A percentile compares a stretch with the other conserved stretches of the same genome.
Conservation (phyloP, 2,797 vertebrate species). For the Gadopsis bispinosus region DNA sequence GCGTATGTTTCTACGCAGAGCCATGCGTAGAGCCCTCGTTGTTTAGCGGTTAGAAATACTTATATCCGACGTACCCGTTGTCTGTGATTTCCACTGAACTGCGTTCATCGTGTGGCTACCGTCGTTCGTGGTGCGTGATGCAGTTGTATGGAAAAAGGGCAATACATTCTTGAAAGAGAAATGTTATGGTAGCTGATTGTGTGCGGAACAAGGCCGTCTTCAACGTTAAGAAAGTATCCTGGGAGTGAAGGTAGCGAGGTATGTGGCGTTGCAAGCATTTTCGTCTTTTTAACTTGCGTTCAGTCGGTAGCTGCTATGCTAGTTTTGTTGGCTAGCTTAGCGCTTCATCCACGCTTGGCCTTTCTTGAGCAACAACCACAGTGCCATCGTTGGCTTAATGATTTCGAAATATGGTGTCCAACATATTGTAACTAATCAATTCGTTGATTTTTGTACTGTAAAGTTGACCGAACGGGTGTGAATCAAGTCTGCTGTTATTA, state of each 20-base stretch:
- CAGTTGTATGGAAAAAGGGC: slow-evolving; percentile 35
- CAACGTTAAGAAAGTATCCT: slow-evolving; percentile 7
- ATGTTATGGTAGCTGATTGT: slow-evolving; percentile 62
- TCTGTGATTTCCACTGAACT: slow-evolving; percentile 58
- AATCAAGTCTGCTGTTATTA: accelerated
- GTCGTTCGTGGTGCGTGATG: slow-evolving; percentile 63
- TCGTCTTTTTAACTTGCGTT: not conserved
- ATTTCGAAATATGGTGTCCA: accelerated
- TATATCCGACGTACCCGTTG: slow-evolving; percentile 22
- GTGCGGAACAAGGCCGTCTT: slow-evolving; percentile 1
- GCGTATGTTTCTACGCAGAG: slow-evolving; percentile 61
- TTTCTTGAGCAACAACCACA: not conserved
- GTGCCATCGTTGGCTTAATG: accelerated
- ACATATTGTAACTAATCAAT: accelerated
- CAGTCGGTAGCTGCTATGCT: slow-evolving; percentile 39
- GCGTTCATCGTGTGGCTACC: slow-evolving; percentile 68
- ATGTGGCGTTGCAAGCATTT: not conserved
- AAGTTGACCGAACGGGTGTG: accelerated
- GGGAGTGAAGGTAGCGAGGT: slow-evolving; percentile 58
- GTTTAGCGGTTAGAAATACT: accelerated
- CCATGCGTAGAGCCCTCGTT: slow-evolving; percentile 16
- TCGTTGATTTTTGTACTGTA: accelerated
- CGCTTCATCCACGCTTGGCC: slow-evolving; percentile 42
- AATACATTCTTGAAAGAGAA: slow-evolving; percentile 1
- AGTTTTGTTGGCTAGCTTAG: slow-evolving; percentile 40